These are phyloP conservation scores for Dusona sp. DNA, from an alignment of 2,888 invertebrate species.

Conservation along the genomic window DNA sequence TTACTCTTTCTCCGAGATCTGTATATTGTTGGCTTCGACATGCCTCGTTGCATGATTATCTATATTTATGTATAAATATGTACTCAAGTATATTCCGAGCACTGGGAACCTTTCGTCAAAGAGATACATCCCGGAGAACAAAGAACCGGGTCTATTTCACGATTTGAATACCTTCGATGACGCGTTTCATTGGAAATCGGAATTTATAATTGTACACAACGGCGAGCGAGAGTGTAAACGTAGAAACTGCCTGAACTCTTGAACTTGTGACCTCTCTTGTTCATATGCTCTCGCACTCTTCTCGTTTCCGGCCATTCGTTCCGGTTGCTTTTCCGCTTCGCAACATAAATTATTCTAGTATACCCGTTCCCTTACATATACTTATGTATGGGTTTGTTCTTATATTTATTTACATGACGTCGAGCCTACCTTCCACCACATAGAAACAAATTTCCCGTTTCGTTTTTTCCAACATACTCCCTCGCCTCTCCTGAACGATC, in stretches of 20 bases:
- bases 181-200: constrained; percentile 57
- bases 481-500: background rate
- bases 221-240: constrained; percentile 44
- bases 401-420: constrained; percentile 15
- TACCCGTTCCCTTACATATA: constrained; percentile 24
- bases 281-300: constrained; percentile 55
- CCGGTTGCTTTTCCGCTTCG: constrained; percentile 59
- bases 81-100: constrained; percentile 8
- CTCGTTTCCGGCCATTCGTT: constrained; percentile 56
- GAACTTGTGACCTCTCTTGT: constrained; percentile 78
- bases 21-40: constrained; percentile 34
- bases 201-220: constrained; percentile 51
- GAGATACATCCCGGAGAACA: background rate
- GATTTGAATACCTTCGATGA: constrained; percentile 62
- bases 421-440: background rate
- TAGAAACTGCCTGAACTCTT: constrained; percentile 74
- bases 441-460: constrained; percentile 11
- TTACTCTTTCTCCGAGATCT: constrained; percentile 46
- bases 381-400: constrained; percentile 2
- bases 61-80: background rate
- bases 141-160: constrained; percentile 5
- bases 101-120: constrained; percentile 13
- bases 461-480: constrained; percentile 2
- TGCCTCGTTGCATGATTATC: constrained; percentile 4
- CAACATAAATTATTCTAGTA: constrained; percentile 72